These are phyloP conservation scores for Drosophila nigricruria DNA, from an alignment of 2,888 invertebrate species.

Conservation along the genomic window DNA sequence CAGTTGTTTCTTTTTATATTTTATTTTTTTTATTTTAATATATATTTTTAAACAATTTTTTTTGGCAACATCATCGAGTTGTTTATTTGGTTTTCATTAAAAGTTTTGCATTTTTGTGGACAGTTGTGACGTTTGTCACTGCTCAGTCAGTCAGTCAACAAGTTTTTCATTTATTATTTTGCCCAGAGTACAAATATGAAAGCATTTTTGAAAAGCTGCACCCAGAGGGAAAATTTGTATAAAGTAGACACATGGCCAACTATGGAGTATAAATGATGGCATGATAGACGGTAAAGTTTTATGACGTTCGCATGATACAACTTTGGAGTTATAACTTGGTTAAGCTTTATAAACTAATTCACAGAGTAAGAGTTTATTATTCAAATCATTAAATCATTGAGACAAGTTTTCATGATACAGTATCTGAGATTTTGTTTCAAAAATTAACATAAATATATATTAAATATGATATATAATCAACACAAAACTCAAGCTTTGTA, in stretches of 20 bases:
- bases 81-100: slow-evolving; percentile 70
- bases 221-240: slow-evolving; percentile 13
- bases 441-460: too few relatives aligned
- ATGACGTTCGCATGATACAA: background rate
- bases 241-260: background rate
- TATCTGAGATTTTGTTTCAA: too few relatives aligned
- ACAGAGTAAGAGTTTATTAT: too few relatives aligned
- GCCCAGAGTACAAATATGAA: slow-evolving; percentile 35
- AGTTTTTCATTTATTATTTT: slow-evolving; percentile 47
- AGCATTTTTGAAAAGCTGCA: slow-evolving; percentile 27
- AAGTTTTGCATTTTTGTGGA: slow-evolving; percentile 63
- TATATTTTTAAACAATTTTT: background rate
- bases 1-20: background rate
- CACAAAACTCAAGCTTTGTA: background rate
- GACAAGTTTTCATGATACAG: too few relatives aligned
- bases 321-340: background rate
- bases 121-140: slow-evolving; percentile 31
- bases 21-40: background rate
- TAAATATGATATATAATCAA: background rate
- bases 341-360: background rate
- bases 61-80: slow-evolving; percentile 26
- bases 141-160: slow-evolving; percentile 50
- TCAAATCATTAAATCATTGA: background rate
- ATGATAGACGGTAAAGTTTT: background rate
- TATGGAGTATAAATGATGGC: background rate